phyloP scores from a whole-genome alignment of 2,888 invertebrate species.

The Plebejus argus region DNA sequence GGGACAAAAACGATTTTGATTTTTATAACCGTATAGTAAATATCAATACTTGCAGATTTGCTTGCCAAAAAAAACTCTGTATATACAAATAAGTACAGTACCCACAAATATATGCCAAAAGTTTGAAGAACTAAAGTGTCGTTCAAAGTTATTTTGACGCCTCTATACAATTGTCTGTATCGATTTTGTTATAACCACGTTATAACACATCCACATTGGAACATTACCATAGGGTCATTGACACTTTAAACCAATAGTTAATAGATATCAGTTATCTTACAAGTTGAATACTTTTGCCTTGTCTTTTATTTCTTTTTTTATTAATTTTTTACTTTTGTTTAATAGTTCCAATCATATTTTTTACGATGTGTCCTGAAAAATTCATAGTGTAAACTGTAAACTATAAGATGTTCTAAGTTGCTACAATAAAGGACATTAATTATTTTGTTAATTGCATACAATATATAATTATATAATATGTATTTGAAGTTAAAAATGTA shows the following conservation, averaged over 20 bases:
- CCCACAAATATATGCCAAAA: not conserved
- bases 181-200: not conserved
- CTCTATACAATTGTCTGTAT: not conserved
- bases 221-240: not conserved
- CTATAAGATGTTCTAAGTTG: no score
- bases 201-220: not conserved
- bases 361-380: no score
- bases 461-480: no score
- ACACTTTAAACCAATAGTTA: not conserved
- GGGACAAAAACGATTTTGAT: no score
- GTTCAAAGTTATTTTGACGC: not conserved
- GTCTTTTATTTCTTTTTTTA: not conserved
- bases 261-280: not conserved
- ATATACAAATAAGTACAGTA: no score
- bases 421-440: no score
- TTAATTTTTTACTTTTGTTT: constrained; percentile 36
- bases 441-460: no score
- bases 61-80: no score
- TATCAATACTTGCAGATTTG: no score
- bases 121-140: not conserved
- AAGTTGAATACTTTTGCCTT: not conserved
- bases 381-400: no score
- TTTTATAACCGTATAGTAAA: no score
- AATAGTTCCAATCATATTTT: not conserved
- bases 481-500: no score